Evolutionary conservation across 2,888 invertebrate genomes (phyloP).

Genomic region (Halictus quadricinctus): DNA sequence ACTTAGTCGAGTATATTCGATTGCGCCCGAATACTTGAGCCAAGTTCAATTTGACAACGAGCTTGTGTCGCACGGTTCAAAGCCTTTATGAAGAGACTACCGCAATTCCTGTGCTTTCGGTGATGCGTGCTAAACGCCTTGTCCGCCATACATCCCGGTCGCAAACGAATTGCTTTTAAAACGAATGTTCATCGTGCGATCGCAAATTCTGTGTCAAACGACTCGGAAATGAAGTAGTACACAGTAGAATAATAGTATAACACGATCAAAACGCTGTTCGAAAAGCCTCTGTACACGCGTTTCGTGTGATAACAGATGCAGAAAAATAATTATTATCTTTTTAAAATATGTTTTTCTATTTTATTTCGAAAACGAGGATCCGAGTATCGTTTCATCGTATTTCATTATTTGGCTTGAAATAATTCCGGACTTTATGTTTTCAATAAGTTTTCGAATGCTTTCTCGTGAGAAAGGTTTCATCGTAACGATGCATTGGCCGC

Average conservation of each 20-base stretch:
- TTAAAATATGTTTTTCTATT: not conserved
- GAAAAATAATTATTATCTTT: not conserved
- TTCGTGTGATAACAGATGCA: too few relatives aligned
- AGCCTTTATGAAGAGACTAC: conserved; percentile 31
- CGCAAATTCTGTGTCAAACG: not conserved
- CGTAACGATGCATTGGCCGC: too few relatives aligned
- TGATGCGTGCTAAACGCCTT: conserved; percentile 1
- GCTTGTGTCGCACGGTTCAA: conserved; percentile 10
- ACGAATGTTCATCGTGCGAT: not conserved
- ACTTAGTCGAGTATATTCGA: conserved; percentile 61
- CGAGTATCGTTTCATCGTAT: not conserved
- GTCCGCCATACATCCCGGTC: conserved; percentile 1
- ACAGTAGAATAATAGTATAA: not conserved
- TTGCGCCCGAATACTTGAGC: conserved; percentile 57
- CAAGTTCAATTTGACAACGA: conserved; percentile 55
- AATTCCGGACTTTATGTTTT: not conserved
- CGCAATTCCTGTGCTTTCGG: not conserved
- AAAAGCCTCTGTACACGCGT: too few relatives aligned
- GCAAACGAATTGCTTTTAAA: not conserved
- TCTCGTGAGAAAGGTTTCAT: too few relatives aligned
- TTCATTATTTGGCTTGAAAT: not conserved
- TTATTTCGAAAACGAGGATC: not conserved
- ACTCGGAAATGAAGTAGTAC: not conserved
- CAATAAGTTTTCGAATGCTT: too few relatives aligned
- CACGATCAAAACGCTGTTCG: too few relatives aligned